Percentiles rank a stretch among this genome's conserved stretches.
Evolutionary conservation across 2,888 invertebrate genomes (phyloP).

Genomic region (Homarus gammarus): DNA sequence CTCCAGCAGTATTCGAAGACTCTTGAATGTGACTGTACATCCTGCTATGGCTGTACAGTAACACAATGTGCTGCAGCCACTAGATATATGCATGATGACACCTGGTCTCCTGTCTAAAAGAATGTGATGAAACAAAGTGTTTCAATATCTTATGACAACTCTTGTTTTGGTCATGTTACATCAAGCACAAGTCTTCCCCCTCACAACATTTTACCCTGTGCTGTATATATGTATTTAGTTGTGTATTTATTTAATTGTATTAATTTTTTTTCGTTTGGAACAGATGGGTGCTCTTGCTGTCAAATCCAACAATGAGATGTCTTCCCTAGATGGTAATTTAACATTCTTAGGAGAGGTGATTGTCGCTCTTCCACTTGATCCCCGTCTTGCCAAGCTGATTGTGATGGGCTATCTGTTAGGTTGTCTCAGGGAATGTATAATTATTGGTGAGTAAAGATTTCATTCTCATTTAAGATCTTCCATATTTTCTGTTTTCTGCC

Average conservation of each 20-base stretch:
- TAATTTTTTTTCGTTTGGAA: not conserved
- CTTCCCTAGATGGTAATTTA: slow-evolving; percentile 87
- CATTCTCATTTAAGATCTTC: not conserved
- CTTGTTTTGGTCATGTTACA: too few species aligned
- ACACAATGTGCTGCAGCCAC: too few species aligned
- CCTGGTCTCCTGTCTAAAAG: too few species aligned
- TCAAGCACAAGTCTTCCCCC: too few species aligned
- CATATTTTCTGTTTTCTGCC: not conserved
- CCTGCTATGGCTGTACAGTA: too few species aligned
- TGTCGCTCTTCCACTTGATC: slow-evolving; percentile 90
- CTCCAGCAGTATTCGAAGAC: too few species aligned
- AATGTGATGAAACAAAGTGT: too few species aligned
- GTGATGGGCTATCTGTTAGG: slow-evolving; percentile 92
- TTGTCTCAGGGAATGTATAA: slow-evolving; percentile 89
- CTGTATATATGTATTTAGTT: too few species aligned
- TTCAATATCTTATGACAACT: too few species aligned
- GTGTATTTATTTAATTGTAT: not conserved
- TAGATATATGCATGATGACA: too few species aligned
- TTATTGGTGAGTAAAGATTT: slow-evolving; percentile 82
- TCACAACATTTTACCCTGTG: too few species aligned
- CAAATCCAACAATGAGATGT: slow-evolving; percentile 81
- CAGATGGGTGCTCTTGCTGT: slow-evolving; percentile 89
- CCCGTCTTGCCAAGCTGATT: slow-evolving; percentile 89
- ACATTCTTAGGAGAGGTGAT: slow-evolving; percentile 92
- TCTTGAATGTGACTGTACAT: too few species aligned